These are phyloP conservation scores for Frankliniella intonsa DNA, from an alignment of 2,888 invertebrate genomes.

Conservation along the genomic window DNA sequence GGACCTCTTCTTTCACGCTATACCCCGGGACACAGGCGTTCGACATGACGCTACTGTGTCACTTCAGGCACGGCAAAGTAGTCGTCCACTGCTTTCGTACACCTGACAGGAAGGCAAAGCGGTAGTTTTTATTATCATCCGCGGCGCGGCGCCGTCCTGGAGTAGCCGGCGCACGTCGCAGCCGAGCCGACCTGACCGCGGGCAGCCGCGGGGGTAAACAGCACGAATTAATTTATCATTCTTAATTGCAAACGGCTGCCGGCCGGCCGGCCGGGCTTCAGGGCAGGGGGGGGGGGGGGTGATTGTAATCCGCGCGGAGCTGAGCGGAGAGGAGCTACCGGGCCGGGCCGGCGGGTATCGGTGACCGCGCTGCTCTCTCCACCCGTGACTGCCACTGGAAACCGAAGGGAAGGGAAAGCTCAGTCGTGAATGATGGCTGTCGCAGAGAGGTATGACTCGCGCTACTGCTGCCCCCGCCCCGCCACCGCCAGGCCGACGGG, in stretches of 20 bases:
- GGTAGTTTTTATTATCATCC: too few relatives aligned
- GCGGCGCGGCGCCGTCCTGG: too few relatives aligned
- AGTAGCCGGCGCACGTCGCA: too few relatives aligned
- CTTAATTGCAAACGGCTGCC: not conserved
- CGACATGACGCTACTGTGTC: too few relatives aligned
- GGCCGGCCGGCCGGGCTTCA: too few relatives aligned
- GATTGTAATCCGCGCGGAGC: not conserved
- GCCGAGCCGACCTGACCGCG: too few relatives aligned
- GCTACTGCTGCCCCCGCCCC: not conserved
- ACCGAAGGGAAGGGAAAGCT: slow-evolving; percentile 2
- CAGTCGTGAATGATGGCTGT: slow-evolving; percentile 8
- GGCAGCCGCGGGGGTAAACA: too few relatives aligned
- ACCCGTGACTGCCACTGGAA: not conserved
- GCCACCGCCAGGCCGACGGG: not conserved
- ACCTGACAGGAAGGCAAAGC: too few relatives aligned
- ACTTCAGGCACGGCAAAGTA: too few relatives aligned
- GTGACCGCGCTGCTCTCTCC: slow-evolving; percentile 5
- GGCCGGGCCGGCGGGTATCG: not conserved
- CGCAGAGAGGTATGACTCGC: not conserved
- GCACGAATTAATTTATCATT: slow-evolving; percentile 8
- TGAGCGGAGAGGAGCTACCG: not conserved
- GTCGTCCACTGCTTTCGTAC: too few relatives aligned
- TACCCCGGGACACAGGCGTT: too few relatives aligned
- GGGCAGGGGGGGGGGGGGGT: not conserved
- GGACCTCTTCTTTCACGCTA: too few relatives aligned